These are phyloP conservation scores for Peromyscus californicus DNA, from an alignment of 2,113 vertebrate species.

Conservation along the genomic window DNA sequence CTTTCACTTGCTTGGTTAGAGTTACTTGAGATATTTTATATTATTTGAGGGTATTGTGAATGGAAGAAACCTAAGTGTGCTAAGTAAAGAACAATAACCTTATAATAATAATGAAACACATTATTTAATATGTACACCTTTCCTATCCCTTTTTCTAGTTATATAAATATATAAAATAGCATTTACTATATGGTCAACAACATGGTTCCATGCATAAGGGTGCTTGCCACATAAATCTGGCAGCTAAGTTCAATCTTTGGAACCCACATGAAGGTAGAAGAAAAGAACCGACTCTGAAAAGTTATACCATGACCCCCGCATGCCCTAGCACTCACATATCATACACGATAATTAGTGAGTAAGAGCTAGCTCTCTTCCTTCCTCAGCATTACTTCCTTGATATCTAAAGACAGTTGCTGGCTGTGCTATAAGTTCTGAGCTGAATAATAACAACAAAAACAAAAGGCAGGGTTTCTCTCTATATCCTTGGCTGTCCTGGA, in stretches of 20 bases:
- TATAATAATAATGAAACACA: not conserved
- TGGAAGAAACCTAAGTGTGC: not conserved
- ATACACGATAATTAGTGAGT: not conserved
- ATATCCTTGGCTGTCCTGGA: not conserved
- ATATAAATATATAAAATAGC: not conserved
- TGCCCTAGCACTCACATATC: not conserved
- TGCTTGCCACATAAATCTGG: not conserved
- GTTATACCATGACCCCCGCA: not conserved
- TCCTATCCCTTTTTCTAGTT: not conserved
- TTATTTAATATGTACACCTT: not conserved
- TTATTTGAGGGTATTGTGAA: too few species aligned
- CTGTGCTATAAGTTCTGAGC: not conserved
- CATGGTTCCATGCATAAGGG: not conserved
- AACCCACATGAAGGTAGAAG: not conserved
- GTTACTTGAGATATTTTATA: too few species aligned
- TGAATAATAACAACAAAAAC: not conserved
- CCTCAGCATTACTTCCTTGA: not conserved
- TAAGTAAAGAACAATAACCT: not conserved
- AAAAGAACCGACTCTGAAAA: not conserved
- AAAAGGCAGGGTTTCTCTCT: not conserved
- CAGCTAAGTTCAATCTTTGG: not conserved
- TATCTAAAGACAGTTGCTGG: not conserved
- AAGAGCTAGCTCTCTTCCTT: not conserved
- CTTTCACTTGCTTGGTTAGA: too few species aligned
- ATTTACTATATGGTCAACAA: not conserved